These are phyloP conservation scores for Zaprionus africanus DNA, from an alignment of 1,140 invertebrate species.

Conservation along the genomic window DNA sequence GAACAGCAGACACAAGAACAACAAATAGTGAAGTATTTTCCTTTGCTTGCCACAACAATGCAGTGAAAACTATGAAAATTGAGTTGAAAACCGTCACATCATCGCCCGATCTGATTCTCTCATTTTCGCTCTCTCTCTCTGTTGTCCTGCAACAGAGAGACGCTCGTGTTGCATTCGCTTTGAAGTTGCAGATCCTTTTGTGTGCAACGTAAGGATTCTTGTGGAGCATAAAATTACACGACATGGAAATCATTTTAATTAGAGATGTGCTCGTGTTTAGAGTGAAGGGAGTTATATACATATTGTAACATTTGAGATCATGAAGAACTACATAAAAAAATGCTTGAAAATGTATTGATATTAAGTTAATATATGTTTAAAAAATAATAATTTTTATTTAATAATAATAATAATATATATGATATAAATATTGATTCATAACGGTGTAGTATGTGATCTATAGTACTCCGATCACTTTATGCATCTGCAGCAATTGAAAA, in stretches of 20 bases:
- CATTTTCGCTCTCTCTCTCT: slow-evolving; percentile 18
- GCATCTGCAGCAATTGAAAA: no score
- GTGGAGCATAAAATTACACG: slow-evolving; percentile 63
- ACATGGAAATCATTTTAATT: slow-evolving; percentile 9
- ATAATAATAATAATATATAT: no score
- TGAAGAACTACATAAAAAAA: no score
- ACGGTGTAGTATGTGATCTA: neutral
- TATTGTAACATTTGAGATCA: no score
- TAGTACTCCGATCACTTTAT: no score
- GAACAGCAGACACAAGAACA: slow-evolving; percentile 41
- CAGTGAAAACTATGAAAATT: slow-evolving; percentile 52
- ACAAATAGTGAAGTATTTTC: slow-evolving; percentile 32
- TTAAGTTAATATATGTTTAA: no score
- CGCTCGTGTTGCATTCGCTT: slow-evolving; percentile 66
- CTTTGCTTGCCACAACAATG: slow-evolving; percentile 36
- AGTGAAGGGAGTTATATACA: neutral
- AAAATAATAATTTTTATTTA: no score
- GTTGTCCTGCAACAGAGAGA: slow-evolving; percentile 28
- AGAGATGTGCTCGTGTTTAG: neutral
- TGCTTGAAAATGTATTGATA: no score
- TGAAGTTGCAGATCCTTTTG: slow-evolving; percentile 74
- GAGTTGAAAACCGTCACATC: slow-evolving; percentile 77
- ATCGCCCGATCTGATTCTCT: slow-evolving; percentile 46
- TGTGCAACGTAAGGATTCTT: slow-evolving; percentile 29
- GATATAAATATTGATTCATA: neutral